Conservation (phyloP, 2,797 vertebrate species). For the Glyptemys insculpta region DNA sequence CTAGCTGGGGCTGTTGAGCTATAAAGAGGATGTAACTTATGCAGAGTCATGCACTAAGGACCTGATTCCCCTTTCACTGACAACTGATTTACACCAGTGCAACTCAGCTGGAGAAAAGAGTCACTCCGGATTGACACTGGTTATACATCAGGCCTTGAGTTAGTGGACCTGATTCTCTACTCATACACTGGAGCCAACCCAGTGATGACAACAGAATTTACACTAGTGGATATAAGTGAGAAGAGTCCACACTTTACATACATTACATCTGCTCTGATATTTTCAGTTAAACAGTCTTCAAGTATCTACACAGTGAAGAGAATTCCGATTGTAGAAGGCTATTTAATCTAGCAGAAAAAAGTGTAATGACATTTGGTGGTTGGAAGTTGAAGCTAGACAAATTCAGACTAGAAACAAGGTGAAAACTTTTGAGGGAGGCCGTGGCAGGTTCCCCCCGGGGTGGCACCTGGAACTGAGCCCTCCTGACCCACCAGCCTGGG, state of each 20-base stretch:
- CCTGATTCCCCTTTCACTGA: rapidly evolving
- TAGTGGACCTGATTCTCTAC: neutral
- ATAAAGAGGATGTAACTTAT: neutral
- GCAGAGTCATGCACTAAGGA: rapidly evolving
- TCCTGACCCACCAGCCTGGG: too few species aligned
- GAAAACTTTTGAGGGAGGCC: neutral
- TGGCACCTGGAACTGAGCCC: too few species aligned
- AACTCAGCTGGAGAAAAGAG: neutral
- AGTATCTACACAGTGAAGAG: neutral
- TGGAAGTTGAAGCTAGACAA: neutral
- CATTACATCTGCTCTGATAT: rapidly evolving
- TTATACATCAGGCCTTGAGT: neutral
- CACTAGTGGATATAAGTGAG: neutral
- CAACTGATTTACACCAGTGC: rapidly evolving
- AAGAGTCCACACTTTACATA: neutral
- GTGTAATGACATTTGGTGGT: rapidly evolving
- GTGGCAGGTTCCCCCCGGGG: too few species aligned
- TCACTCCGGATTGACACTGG: neutral
- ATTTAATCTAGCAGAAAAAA: neutral
- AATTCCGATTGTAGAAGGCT: neutral
- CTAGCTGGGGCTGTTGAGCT: neutral
- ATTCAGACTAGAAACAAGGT: neutral
- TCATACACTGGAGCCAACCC: neutral
- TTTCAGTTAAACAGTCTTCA: neutral
- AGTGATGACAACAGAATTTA: neutral